Base-by-base conservation (phyloP, 2,888 invertebrate genomes). In the Drepana falcataria region DNA sequence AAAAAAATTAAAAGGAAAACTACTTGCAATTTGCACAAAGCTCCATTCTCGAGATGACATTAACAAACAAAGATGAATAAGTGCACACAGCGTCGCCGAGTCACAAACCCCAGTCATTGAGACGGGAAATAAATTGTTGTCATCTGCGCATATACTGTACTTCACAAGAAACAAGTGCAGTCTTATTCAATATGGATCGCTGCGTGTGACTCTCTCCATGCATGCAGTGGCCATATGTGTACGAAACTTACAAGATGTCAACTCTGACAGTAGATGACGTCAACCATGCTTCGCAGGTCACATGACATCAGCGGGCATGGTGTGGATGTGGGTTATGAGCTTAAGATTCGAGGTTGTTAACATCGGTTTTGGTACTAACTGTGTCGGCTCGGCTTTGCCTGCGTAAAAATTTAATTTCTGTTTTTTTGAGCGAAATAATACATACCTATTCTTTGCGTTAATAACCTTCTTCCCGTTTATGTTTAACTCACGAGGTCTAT, bases 41-140 rank as follows among this genome's bases (percentile, higher is more conserved):
- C 9, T 9, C 44, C 44, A 44, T 9, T 54, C 53, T 52, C 52
- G 53, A 56, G 51, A 57, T 53, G 57, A 44, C 44, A 44, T 44
- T 9, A 44, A 44, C 44, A 44, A 57, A 68, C 55, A 59, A 66
- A 64, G 69, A 71, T 69, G 63, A 61, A 71, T 68, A 67, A 65
- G 58, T 59, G 59, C 54, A 55, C 62, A 64, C 61, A 65, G 64
- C 55, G 52, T 69, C 64, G 69, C 65, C 60, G 61, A 49, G 71
- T 69, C 70, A 69, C 64, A 71, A 75, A 73, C 74, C 75, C 71
- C 69, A 62, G 64, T 60, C 58, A 64, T 64, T 65, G 67, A 68
- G 71, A 71, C 68, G 73, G 68, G 75, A 69, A 72, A 83, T 81
- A 85, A 83, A 85, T 83, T 81, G 73, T 72, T 66, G 72, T 73